Evolutionary conservation across 2,113 vertebrate species (phyloP).

Genomic region (Mohoua ochrocephala): DNA sequence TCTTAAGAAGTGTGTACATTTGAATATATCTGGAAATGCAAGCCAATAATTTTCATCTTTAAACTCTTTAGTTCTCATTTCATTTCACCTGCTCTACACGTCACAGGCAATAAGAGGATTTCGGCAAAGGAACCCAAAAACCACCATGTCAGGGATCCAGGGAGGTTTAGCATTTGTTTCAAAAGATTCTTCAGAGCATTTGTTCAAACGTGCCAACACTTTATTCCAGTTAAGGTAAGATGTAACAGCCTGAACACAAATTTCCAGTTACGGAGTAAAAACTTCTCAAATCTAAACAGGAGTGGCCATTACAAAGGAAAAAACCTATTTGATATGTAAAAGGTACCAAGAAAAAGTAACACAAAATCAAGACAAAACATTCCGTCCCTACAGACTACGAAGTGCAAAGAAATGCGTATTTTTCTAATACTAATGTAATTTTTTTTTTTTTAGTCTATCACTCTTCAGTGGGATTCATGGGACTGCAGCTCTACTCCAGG

Average conservation of each 20-base stretch:
- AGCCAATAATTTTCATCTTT: neutral
- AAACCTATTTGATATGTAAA: neutral
- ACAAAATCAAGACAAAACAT: neutral
- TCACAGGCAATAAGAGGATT: neutral
- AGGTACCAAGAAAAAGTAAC: neutral
- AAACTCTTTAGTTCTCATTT: neutral
- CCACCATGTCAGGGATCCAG: neutral
- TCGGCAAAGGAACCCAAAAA: neutral
- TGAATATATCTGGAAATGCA: neutral
- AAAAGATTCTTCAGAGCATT: neutral
- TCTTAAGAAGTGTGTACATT: neutral
- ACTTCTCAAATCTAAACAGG: neutral
- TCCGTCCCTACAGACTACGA: neutral
- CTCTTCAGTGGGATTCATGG: neutral
- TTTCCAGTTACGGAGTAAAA: neutral
- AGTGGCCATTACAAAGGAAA: neutral
- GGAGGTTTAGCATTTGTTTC: neutral
- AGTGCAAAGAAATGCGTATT: neutral
- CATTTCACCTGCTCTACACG: neutral
- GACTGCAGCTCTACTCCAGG: neutral
- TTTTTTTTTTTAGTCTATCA: neutral
- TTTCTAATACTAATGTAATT: neutral
- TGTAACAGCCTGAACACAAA: neutral
- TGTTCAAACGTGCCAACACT: neutral
- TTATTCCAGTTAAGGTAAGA: constrained; percentile 26